Evolutionary conservation across 1,140 invertebrate genomes (phyloP), one percentile per base, ranked within the genome.

Genomic region (Trichonephila inaurata): DNA sequence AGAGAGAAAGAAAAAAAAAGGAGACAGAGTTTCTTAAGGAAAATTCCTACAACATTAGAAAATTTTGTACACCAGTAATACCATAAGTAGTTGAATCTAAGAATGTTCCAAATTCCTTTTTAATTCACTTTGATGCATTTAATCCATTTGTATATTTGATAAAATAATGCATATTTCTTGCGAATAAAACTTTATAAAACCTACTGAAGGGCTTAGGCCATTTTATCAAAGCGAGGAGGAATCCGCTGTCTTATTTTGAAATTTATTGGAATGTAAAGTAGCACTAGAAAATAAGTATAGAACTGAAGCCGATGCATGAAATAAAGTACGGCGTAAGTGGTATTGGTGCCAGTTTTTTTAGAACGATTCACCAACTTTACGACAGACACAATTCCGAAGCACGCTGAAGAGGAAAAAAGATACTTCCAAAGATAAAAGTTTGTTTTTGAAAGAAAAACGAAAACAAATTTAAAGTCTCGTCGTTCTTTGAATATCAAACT

Each of bases 261-360:
- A 88, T 88, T 88, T 62, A 88, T 24, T 88, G 86, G 60, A 64
- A 66, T 66, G 62, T 88, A 66, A 88, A 88, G 62, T 40, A 88
- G 86, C 33, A n/a, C 16, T 2, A 2, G 33, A 64, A 66, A 88
- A 60, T 85, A 61, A 85, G 83, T 61, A 85, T 66, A 66, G 86
- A 28, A 66, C 18, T 24, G 14, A 66, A 88, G 62, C 19, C 86
- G 86, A 88, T 88, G 86, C 86, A 64, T 40, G 62, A 66, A 88
- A 88, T 88, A 44, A 88, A 88, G 62, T 66, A 87, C 21, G 61
- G 85, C 58, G 61, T 40, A 88, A 88, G 24, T 44, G 33, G 86
- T 61, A 64, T 60, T 58, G 62, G 60, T 58, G 40, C 24, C n/a
- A 88, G 62, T 7, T 40, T 33, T 66, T 88, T 85, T 60, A 85